Conservation (phyloP, 1,140 invertebrate genomes). For the Argopecten irradians region DNA sequence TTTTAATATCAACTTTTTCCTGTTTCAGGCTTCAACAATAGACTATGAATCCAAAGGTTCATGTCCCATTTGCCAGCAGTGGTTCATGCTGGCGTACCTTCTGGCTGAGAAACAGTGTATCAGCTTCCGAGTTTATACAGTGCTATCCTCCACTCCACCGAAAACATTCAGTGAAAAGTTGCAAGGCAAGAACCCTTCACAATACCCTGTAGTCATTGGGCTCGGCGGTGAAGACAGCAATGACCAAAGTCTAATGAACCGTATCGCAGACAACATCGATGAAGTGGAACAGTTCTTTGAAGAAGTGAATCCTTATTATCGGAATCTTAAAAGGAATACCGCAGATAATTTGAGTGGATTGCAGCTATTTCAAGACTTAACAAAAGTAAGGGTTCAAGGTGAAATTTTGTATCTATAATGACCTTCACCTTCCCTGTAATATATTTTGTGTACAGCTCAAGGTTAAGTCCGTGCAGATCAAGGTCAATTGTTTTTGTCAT, state of each 20-base stretch:
- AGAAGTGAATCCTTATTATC: slow-evolving; percentile 63
- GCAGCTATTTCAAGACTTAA: slow-evolving; percentile 77
- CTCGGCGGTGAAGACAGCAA: slow-evolving; percentile 55
- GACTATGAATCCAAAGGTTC: slow-evolving; percentile 72
- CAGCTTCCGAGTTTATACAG: slow-evolving; percentile 73
- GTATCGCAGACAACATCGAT: slow-evolving; percentile 69
- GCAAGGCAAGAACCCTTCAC: slow-evolving; percentile 59
- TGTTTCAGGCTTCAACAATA: slow-evolving; percentile 65
- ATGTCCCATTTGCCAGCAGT: slow-evolving; percentile 74
- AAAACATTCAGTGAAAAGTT: slow-evolving; percentile 68
- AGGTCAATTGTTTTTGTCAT: too few species aligned
- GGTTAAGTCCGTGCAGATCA: neutral
- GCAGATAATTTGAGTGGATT: slow-evolving; percentile 63
- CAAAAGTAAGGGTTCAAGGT: slow-evolving; percentile 70
- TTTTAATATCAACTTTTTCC: neutral
- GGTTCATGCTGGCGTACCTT: slow-evolving; percentile 74
- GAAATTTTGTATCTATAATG: neutral
- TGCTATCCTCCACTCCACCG: slow-evolving; percentile 70
- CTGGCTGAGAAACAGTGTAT: slow-evolving; percentile 69
- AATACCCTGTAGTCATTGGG: slow-evolving; percentile 70
- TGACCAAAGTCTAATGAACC: slow-evolving; percentile 60
- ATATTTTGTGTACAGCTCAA: neutral
- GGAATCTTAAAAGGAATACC: slow-evolving; percentile 63
- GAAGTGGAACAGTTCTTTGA: slow-evolving; percentile 72
- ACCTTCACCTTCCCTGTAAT: neutral